A percentile compares a stretch with the other conserved stretches of the same genome.
Evolutionary conservation across 2,113 vertebrate species (phyloP).

Genomic region (Mirounga angustirostris): DNA sequence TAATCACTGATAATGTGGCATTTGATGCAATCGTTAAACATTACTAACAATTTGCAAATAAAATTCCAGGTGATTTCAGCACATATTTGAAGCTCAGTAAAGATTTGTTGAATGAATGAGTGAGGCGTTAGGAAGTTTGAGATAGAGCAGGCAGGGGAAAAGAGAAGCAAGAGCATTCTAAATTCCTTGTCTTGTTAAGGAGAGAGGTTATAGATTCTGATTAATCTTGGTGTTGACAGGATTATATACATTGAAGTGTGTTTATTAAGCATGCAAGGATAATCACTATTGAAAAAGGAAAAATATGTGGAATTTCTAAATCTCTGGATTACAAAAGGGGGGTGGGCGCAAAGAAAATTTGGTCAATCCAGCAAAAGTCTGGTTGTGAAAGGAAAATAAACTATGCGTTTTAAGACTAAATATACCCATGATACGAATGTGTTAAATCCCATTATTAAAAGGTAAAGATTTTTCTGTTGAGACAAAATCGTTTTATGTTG

Average conservation of each 20-base stretch:
- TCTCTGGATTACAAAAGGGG: neutral
- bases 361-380: neutral
- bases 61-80: neutral
- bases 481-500: neutral
- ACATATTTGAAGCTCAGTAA: neutral
- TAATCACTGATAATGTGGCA: neutral
- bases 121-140: neutral
- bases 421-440: neutral
- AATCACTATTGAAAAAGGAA: neutral
- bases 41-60: neutral
- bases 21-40: neutral
- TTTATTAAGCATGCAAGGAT: neutral
- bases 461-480: neutral
- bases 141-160: neutral
- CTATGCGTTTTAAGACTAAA: neutral
- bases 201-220: neutral
- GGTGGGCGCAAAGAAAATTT: neutral
- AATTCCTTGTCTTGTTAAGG: neutral
- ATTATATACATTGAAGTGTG: neutral
- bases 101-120: neutral
- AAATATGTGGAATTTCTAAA: constrained; percentile 22
- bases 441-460: neutral
- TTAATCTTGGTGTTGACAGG: neutral
- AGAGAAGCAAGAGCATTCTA: neutral
- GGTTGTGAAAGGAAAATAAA: neutral